phyloP scores from a whole-genome alignment of 1,140 invertebrate species.

The Cherax destructor region DNA sequence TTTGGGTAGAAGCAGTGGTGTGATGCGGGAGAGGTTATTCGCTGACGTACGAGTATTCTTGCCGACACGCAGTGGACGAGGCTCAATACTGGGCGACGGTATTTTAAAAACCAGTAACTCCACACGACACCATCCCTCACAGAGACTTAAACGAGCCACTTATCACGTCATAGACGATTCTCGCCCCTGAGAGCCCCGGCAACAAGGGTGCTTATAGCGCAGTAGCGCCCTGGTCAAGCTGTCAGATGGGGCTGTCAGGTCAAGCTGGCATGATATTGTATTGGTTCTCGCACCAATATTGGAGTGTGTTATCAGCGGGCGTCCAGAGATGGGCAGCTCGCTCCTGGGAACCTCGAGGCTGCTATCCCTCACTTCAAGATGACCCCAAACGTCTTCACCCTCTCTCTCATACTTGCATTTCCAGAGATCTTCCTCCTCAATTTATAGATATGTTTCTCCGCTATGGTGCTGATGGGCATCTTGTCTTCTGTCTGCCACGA shows the following conservation, averaged over 20 bases:
- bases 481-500: too few species aligned
- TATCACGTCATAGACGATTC: not conserved
- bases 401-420: too few species aligned
- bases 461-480: too few species aligned
- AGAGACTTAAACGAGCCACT: not conserved
- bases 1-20: too few species aligned
- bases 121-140: not conserved
- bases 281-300: slow-evolving; percentile 27
- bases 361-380: not conserved
- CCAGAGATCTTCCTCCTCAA: too few species aligned
- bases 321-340: not conserved
- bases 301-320: slow-evolving; percentile 24
- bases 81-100: not conserved
- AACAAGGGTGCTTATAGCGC: not conserved
- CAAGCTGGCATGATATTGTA: slow-evolving; percentile 23
- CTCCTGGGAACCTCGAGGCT: not conserved
- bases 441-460: too few species aligned
- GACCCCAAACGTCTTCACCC: too few species aligned
- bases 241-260: slow-evolving; percentile 24
- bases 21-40: too few species aligned
- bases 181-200: not conserved
- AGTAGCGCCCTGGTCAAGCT: not conserved
- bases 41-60: too few species aligned
- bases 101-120: not conserved
- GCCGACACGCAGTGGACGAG: too few species aligned